Conservation (phyloP, 2,113 vertebrate genomes). For the Gnathonemus echidnorhynchus region DNA sequence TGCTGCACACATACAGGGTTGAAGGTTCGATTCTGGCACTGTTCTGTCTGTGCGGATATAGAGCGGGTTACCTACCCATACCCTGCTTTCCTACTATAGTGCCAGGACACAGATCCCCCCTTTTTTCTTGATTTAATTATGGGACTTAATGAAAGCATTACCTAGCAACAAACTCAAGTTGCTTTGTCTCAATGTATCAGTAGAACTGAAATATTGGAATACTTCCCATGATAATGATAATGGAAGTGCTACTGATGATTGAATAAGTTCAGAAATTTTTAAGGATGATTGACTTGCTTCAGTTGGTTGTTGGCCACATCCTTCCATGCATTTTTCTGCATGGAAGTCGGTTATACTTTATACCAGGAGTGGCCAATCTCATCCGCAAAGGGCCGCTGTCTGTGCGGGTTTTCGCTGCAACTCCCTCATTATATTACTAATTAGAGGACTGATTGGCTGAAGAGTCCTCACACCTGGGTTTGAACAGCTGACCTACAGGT, state of each 20-base stretch:
- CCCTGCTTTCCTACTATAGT: background rate
- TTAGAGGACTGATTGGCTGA: too few relatives aligned
- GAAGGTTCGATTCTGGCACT: background rate
- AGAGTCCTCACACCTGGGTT: too few relatives aligned
- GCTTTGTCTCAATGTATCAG: background rate
- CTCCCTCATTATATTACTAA: too few relatives aligned
- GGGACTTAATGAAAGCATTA: slow-evolving; percentile 11
- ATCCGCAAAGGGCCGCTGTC: too few relatives aligned
- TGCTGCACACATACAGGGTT: background rate
- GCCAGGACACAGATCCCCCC: background rate
- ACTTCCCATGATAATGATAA: slow-evolving; percentile 6
- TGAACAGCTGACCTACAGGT: too few relatives aligned
- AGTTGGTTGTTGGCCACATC: background rate
- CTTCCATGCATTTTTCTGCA: background rate
- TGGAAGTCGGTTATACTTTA: too few relatives aligned
- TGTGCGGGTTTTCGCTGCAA: too few relatives aligned
- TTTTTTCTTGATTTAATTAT: slow-evolving; percentile 5
- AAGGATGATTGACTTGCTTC: background rate
- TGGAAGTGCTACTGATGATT: background rate
- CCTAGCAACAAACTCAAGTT: slow-evolving; percentile 4
- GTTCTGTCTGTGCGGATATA: background rate
- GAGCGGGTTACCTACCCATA: background rate
- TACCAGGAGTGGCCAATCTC: too few relatives aligned
- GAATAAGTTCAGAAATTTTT: background rate
- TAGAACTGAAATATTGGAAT: background rate